These are phyloP conservation scores for Manis pentadactyla DNA, from an alignment of 2,797 vertebrate species.

Conservation along the genomic window DNA sequence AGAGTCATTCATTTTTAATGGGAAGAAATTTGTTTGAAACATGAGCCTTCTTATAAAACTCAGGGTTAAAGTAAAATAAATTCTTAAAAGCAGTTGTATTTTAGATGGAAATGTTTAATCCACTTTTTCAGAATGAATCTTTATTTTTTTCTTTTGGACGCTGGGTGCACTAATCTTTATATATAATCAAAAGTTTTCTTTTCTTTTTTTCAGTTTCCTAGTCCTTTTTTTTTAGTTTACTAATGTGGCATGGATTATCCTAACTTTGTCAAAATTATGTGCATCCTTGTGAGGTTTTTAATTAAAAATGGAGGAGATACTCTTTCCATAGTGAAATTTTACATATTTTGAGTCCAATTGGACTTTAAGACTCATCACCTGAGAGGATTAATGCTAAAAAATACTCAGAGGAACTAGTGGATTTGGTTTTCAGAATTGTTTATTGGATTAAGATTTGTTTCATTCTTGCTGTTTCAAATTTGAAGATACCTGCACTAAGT, in stretches of 20 bases:
- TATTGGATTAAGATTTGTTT: not conserved
- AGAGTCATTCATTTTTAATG: not conserved
- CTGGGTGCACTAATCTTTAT: not conserved
- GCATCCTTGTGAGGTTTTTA: not conserved
- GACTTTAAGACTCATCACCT: not conserved
- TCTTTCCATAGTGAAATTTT: not conserved
- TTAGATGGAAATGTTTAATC: not conserved
- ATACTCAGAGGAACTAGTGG: not conserved
- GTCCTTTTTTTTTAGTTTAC: not conserved
- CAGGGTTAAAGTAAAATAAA: not conserved
- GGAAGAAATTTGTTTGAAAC: not conserved
- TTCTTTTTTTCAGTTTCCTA: not conserved
- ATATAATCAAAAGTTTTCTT: not conserved
- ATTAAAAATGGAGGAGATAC: not conserved
- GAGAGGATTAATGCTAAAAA: not conserved
- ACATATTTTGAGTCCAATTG: not conserved
- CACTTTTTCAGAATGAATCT: not conserved
- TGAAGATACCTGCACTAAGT: not conserved
- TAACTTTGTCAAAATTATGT: not conserved
- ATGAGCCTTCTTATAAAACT: not conserved
- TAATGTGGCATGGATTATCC: not conserved
- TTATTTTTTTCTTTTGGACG: not conserved
- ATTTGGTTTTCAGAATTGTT: not conserved
- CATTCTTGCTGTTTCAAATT: not conserved
- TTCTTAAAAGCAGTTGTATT: not conserved